Evolutionary conservation across 2,797 vertebrate species (phyloP).

Genomic region (Epinephelus coioides): DNA sequence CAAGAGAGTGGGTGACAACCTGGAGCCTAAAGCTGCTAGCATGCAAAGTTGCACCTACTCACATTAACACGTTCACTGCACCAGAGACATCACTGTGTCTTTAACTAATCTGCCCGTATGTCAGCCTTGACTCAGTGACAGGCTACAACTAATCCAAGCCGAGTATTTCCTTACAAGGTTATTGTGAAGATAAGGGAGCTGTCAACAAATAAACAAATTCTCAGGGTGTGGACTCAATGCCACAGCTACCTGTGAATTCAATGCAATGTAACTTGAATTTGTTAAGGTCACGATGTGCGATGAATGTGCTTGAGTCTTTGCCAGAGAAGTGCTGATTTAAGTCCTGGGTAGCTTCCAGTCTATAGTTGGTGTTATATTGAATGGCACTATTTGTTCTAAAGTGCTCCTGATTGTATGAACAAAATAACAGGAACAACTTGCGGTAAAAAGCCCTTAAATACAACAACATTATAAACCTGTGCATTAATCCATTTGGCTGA

Average conservation of each 20-base stretch:
- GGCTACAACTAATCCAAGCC: not conserved
- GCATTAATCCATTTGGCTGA: not conserved
- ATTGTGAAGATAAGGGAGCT: not conserved
- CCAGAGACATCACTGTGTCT: not conserved
- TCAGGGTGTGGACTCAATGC: not conserved
- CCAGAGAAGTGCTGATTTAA: not conserved
- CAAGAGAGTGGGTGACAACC: slow-evolving; percentile 7
- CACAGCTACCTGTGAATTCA: not conserved
- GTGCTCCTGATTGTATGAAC: not conserved
- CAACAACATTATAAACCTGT: not conserved
- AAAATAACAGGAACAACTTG: not conserved
- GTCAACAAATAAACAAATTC: not conserved
- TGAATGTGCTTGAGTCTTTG: slow-evolving; percentile 7
- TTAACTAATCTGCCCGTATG: not conserved
- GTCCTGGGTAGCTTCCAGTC: not conserved
- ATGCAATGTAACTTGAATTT: not conserved
- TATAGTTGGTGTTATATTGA: too few relatives aligned
- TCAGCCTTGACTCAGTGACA: not conserved
- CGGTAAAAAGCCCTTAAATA: not conserved
- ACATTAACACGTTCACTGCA: not conserved
- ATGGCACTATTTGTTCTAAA: not conserved
- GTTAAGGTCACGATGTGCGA: not conserved
- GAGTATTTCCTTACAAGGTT: slow-evolving; percentile 6
- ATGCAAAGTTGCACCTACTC: not conserved
- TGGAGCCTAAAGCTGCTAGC: slow-evolving; percentile 2